These are phyloP conservation scores for Xanthia icteritia DNA, from an alignment of 2,888 invertebrate genomes.

Conservation along the genomic window DNA sequence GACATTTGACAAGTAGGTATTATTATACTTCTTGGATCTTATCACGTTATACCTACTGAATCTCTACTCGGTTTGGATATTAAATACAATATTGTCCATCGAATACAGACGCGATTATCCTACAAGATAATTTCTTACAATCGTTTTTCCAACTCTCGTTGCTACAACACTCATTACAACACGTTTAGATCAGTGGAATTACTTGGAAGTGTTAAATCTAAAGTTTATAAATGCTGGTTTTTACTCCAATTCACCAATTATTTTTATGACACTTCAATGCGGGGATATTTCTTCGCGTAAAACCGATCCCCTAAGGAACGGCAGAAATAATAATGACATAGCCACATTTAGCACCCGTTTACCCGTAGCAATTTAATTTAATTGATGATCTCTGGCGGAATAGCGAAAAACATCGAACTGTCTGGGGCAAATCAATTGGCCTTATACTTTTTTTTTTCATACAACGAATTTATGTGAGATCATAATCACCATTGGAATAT, in stretches of 20 bases:
- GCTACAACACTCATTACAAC: constrained; percentile 1
- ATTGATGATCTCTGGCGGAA: constrained; percentile 17
- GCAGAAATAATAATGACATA: constrained; percentile 10
- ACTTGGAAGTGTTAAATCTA: constrained; percentile 46
- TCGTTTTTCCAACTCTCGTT: constrained; percentile 10
- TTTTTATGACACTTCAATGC: not conserved
- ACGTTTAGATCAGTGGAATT: constrained; percentile 44
- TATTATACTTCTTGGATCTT: constrained; percentile 23
- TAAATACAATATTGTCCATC: constrained; percentile 13
- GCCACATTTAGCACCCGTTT: constrained; percentile 27
- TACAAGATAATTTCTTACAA: constrained; percentile 24
- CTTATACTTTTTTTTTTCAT: constrained; percentile 9
- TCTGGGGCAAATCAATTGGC: constrained; percentile 25
- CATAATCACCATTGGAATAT: constrained; percentile 35
- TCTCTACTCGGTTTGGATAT: constrained; percentile 28
- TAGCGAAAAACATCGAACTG: not conserved
- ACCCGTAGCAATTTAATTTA: constrained; percentile 9
- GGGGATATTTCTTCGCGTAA: not conserved
- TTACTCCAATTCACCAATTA: not conserved
- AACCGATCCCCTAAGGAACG: not conserved
- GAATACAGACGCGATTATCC: constrained; percentile 4
- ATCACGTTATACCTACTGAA: constrained; percentile 23
- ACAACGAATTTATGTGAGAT: constrained; percentile 41
- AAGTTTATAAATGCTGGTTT: constrained; percentile 28
- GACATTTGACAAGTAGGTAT: constrained; percentile 45